These are phyloP conservation scores for Volucella inflata DNA, from an alignment of 2,888 invertebrate genomes.

Conservation along the genomic window DNA sequence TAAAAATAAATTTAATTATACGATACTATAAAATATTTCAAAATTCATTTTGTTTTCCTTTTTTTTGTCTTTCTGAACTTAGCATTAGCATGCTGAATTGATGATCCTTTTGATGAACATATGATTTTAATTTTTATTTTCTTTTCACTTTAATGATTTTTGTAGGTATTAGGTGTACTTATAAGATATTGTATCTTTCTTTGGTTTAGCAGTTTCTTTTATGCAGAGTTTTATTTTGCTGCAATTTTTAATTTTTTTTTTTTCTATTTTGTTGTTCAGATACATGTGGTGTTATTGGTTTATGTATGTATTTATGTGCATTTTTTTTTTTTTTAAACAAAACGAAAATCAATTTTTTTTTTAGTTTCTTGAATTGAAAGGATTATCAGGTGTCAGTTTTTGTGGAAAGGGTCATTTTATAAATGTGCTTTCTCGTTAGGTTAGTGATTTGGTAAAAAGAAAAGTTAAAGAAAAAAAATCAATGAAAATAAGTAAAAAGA, in stretches of 20 bases:
- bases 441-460: constrained; percentile 63
- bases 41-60: constrained; percentile 11
- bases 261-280: constrained; percentile 38
- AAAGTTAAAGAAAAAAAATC: constrained; percentile 12
- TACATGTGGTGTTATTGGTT: constrained; percentile 69
- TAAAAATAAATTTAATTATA: constrained; percentile 36
- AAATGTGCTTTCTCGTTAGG: constrained; percentile 75
- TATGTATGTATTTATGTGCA: constrained; percentile 55
- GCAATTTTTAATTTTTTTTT: too few relatives aligned
- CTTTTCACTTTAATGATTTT: too few relatives aligned
- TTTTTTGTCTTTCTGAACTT: constrained; percentile 36
- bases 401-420: constrained; percentile 75
- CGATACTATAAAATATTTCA: constrained; percentile 12
- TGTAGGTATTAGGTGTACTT: constrained; percentile 23
- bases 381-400: constrained; percentile 67
- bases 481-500: constrained; percentile 12
- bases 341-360: not conserved
- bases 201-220: constrained; percentile 15
- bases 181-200: constrained; percentile 16
- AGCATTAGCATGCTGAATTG: constrained; percentile 65
- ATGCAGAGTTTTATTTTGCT: constrained; percentile 37
- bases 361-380: constrained; percentile 54
- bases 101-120: constrained; percentile 76
- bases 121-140: constrained; percentile 1
- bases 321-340: constrained; percentile 23